These are phyloP conservation scores for Atta texana DNA, from an alignment of 1,140 invertebrate species.

Conservation along the genomic window DNA sequence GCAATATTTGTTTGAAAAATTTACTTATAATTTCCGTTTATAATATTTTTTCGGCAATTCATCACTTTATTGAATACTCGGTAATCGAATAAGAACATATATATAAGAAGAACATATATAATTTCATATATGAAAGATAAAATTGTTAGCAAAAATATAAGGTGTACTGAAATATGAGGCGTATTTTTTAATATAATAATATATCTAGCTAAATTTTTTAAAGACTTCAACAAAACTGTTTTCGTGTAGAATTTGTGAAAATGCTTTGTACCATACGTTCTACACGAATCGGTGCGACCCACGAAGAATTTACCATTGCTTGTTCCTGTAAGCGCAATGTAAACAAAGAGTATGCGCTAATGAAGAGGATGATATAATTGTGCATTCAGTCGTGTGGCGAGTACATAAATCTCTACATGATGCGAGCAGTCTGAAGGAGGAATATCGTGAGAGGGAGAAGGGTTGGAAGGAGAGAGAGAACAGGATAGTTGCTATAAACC, in stretches of 20 bases:
- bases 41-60: too few species aligned
- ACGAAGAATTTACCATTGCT: slow-evolving; percentile 1
- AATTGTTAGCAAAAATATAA: too few species aligned
- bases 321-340: slow-evolving; percentile 9
- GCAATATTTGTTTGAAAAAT: too few species aligned
- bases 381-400: slow-evolving; percentile 43
- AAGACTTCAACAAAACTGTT: too few species aligned
- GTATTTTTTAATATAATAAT: too few species aligned
- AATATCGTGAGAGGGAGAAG: not conserved
- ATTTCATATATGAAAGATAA: too few species aligned
- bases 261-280: not conserved
- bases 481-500: slow-evolving; percentile 35
- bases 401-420: slow-evolving; percentile 50
- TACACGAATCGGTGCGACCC: not conserved
- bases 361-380: slow-evolving; percentile 48
- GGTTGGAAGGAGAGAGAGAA: not conserved
- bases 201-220: too few species aligned
- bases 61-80: too few species aligned
- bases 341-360: slow-evolving; percentile 42
- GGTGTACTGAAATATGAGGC: too few species aligned
- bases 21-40: too few species aligned
- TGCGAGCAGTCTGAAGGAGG: slow-evolving; percentile 1
- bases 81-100: too few species aligned
- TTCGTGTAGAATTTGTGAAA: not conserved
- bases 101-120: too few species aligned